Percentiles rank a stretch among this genome's conserved stretches.
Evolutionary conservation across 2,113 vertebrate genomes (phyloP).

Genomic region (Gallinago paraguaiae): DNA sequence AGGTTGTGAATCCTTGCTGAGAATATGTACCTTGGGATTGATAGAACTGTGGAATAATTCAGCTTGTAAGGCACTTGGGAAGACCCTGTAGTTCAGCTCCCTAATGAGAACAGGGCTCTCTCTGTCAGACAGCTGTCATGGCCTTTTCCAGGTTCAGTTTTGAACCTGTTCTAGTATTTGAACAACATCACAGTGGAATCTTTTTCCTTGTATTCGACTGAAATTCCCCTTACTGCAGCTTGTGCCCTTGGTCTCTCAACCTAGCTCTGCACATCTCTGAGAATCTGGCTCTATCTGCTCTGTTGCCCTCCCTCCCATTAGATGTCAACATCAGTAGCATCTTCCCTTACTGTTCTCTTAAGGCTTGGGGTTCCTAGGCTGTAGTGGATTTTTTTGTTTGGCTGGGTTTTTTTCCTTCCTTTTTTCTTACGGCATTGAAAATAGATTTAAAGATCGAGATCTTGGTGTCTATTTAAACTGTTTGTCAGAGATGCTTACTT

Average conservation of each 20-base stretch:
- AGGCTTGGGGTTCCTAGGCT: not conserved
- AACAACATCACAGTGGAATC: not conserved
- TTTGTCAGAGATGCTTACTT: not conserved
- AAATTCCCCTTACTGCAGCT: not conserved
- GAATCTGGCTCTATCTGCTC: not conserved
- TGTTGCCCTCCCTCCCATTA: not conserved
- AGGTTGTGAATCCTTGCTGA: not conserved
- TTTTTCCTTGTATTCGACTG: not conserved
- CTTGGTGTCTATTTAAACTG: not conserved
- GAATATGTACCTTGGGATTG: not conserved
- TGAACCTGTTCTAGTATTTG: not conserved
- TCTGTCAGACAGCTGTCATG: not conserved
- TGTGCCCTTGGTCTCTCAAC: not conserved
- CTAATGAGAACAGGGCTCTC: not conserved
- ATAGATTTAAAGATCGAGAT: not conserved
- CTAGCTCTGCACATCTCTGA: not conserved
- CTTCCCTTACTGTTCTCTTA: not conserved
- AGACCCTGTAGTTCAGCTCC: not conserved
- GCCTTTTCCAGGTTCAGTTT: not conserved
- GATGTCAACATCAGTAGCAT: not conserved
- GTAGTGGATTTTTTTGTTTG: not conserved
- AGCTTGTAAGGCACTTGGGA: not conserved
- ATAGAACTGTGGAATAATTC: not conserved
- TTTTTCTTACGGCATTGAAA: not conserved
- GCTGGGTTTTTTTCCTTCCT: not conserved